Conservation (phyloP, 1,140 invertebrate genomes). For the Cherax destructor region DNA sequence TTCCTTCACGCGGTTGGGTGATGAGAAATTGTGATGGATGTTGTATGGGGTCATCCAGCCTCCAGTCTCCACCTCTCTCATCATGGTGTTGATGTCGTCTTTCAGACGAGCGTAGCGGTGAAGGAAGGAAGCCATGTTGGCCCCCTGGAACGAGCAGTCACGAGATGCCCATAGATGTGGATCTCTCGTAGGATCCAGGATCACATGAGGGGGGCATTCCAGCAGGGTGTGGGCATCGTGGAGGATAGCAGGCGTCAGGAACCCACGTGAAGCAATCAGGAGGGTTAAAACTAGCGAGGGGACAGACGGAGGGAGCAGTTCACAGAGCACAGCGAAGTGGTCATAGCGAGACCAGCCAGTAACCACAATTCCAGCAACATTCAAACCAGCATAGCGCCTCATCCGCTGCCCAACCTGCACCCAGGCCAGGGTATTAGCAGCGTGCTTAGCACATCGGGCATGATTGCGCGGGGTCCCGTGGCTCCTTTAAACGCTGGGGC, state of each 20-base stretch:
- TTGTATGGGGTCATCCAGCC: conserved; percentile 75
- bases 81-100: conserved; percentile 14
- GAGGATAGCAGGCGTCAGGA: conserved; percentile 54
- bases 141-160: conserved; percentile 75
- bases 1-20: conserved; percentile 73
- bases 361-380: conserved; percentile 76
- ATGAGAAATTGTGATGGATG: conserved; percentile 74
- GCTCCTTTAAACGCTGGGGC: conserved; percentile 80
- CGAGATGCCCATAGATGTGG: conserved; percentile 64
- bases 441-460: conserved; percentile 77
- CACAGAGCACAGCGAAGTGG: conserved; percentile 82
- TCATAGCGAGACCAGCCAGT: conserved; percentile 80
- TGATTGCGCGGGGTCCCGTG: conserved; percentile 74
- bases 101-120: conserved; percentile 60
- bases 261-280: conserved; percentile 70
- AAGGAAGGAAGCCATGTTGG: conserved; percentile 73
- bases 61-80: conserved; percentile 50
- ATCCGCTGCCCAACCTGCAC: conserved; percentile 77
- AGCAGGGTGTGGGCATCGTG: conserved; percentile 58
- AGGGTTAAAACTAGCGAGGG: conserved; percentile 77
- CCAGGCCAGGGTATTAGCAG: conserved; percentile 75
- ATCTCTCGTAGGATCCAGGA: conserved; percentile 72
- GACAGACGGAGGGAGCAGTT: conserved; percentile 80
- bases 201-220: conserved; percentile 59
- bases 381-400: conserved; percentile 43